These are phyloP conservation scores for Hyperoplus immaculatus DNA, from an alignment of 2,797 vertebrate genomes.

Conservation along the genomic window DNA sequence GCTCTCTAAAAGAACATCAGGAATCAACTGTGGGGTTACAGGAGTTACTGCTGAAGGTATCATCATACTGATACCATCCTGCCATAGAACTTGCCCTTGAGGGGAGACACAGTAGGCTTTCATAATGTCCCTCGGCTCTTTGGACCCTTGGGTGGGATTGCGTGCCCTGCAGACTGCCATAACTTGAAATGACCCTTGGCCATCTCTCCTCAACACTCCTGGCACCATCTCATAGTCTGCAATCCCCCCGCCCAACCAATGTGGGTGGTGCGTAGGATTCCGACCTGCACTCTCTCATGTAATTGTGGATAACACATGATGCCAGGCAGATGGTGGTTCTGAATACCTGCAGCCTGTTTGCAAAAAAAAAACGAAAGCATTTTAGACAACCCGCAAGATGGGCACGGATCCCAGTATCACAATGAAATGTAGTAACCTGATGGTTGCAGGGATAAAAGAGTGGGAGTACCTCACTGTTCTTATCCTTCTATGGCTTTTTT, in stretches of 20 bases:
- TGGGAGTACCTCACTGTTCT: too few relatives aligned
- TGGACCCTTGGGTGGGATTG: background rate
- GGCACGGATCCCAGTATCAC: too few relatives aligned
- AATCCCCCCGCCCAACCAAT: background rate
- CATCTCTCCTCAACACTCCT: background rate
- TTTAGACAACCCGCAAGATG: too few relatives aligned
- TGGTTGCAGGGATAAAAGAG: too few relatives aligned
- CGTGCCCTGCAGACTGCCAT: background rate
- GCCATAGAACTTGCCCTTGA: background rate
- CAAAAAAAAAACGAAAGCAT: too few relatives aligned
- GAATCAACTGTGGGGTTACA: too few relatives aligned
- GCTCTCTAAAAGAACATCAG: too few relatives aligned
- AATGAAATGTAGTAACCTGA: too few relatives aligned
- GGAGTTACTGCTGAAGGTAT: background rate
- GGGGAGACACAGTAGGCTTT: background rate
- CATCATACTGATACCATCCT: background rate
- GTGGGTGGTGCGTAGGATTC: background rate
- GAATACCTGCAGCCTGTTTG: too few relatives aligned
- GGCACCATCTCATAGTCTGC: background rate
- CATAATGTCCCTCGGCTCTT: background rate
- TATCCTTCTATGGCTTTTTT: background rate
- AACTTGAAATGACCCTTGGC: background rate
- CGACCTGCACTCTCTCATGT: background rate
- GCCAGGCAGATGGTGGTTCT: background rate
- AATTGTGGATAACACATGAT: conserved; percentile 1